A percentile compares a stretch with the other conserved stretches of the same genome.
These are phyloP conservation scores for Camponotus pennsylvanicus DNA, from an alignment of 1,140 invertebrate species.

Conservation along the genomic window DNA sequence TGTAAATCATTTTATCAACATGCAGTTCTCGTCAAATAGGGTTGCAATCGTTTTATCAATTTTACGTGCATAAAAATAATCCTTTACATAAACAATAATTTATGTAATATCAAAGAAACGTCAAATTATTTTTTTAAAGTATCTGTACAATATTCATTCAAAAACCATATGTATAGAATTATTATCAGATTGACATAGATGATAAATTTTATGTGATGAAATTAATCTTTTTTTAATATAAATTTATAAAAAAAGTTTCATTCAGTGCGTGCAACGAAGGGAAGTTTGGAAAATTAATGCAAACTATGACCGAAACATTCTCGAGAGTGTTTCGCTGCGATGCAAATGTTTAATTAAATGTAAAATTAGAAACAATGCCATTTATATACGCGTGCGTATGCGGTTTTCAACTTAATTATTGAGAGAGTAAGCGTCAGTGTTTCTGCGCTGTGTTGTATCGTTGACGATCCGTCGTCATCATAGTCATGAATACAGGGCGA, in stretches of 20 bases:
- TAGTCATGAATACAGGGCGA: conserved; percentile 50
- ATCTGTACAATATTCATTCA: not conserved
- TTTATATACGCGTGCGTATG: conserved; percentile 16
- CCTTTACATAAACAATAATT: not conserved
- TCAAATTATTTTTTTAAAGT: no score
- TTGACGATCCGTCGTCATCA: not conserved
- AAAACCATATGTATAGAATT: not conserved
- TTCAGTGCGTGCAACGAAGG: not conserved
- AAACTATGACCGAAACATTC: not conserved
- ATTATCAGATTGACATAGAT: not conserved
- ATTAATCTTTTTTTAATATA: not conserved
- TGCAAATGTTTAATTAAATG: conserved; percentile 35
- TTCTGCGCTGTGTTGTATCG: conserved; percentile 1
- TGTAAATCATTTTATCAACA: not conserved
- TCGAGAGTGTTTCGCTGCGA: conserved; percentile 6
- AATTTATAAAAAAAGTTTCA: not conserved
- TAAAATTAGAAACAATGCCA: conserved; percentile 60
- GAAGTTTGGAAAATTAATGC: not conserved
- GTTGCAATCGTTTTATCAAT: not conserved
- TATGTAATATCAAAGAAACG: no score
- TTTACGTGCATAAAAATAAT: not conserved
- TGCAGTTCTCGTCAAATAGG: not conserved
- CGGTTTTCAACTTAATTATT: conserved; percentile 71
- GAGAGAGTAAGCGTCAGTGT: conserved; percentile 67
- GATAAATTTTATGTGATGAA: not conserved